A percentile compares a stretch with the other conserved stretches of the same genome.
These are phyloP conservation scores for Limnodromus scolopaceus DNA, from an alignment of 2,797 vertebrate species.

Conservation along the genomic window DNA sequence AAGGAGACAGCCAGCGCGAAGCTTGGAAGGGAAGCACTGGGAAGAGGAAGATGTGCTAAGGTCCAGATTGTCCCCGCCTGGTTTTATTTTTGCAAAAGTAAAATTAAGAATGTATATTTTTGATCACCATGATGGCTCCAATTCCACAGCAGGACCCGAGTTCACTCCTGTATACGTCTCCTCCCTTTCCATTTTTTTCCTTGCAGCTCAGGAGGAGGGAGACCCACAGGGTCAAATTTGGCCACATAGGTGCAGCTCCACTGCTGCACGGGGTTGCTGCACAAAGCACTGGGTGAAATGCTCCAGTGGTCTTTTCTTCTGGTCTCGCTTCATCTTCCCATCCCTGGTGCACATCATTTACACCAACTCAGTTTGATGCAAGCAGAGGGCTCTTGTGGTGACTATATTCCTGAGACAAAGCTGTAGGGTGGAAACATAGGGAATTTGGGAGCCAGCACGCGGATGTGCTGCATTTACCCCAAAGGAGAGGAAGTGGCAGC, in stretches of 20 bases:
- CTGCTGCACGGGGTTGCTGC: neutral
- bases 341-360: neutral
- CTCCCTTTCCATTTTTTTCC: neutral
- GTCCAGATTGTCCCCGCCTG: neutral
- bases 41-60: neutral
- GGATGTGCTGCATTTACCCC: neutral
- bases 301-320: neutral
- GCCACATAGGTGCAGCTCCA: neutral
- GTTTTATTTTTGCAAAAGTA: neutral
- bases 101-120: neutral
- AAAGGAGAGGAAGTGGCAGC: neutral
- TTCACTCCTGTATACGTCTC: neutral
- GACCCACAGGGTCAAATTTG: neutral
- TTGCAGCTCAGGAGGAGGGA: neutral
- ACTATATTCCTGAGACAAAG: neutral
- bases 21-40: neutral
- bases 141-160: neutral
- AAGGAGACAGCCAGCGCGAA: neutral
- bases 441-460: neutral
- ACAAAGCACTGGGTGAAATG: neutral
- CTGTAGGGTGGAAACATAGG: neutral
- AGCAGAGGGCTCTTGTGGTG: neutral
- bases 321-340: neutral
- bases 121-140: neutral
- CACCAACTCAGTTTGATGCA: accelerated